Base-by-base conservation (phyloP, 1,140 invertebrate genomes). In the Agrypnia vestita region DNA sequence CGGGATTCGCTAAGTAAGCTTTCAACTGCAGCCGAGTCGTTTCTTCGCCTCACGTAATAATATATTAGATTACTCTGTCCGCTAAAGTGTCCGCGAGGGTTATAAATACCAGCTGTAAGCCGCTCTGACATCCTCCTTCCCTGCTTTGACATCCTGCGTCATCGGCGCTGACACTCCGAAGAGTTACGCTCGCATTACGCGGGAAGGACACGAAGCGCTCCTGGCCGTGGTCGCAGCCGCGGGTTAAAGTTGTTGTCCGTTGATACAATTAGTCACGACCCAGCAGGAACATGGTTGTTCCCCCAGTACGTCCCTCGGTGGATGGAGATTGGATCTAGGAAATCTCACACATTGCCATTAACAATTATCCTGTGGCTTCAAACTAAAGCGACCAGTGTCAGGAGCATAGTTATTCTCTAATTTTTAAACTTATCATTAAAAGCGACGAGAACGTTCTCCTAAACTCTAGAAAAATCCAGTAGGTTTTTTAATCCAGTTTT, bases 261-360 rank as follows among this genome's bases (percentile, higher is more conserved):
- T 71, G 44, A 49, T 71, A 71, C 67, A 71, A 71, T 71, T 71
- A 71, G 67, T 71, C 67, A 71, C 67, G 67, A 71, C 47, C 67
- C 44, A 12, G 67, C 67, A 19, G 67, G 67, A 71, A 71, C 47
- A 51, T 71, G 21, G 67, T 49, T 8, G 44, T 51, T 71, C 17
- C 46, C 44, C 46, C 0, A 67, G 44, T 21, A 62, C 59, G 1
- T 15, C 21, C n/a, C 21, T 61, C 15, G 15, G 56, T 3, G 25
- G 59, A 25, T 25, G 25, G 25, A 7, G 59, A 62, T 62, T 62
- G 19, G 6, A 62, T 62, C 59, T 62, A 9, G 19, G 25, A 56
- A 56, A 56, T 0, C 53, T 17, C 53, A 56, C 19, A 35, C 25
- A 35, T 3, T 35, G 25, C 6, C 25, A 35, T 6, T 35, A 3